phyloP scores from a whole-genome alignment of 2,888 invertebrate species.

The Chalcis sispes region DNA sequence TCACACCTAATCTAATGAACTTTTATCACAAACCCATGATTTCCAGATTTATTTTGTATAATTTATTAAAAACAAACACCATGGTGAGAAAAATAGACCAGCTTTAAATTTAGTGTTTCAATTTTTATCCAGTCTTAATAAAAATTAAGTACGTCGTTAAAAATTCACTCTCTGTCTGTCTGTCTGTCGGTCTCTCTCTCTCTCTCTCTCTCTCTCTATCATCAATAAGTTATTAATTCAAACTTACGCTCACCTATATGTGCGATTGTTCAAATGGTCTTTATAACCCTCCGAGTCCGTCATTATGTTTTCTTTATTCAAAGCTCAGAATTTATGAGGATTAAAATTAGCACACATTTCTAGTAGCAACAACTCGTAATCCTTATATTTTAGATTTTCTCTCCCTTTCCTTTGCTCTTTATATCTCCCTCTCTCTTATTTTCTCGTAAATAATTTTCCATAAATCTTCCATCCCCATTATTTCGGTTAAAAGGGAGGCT shows the following conservation, averaged over 20 bases:
- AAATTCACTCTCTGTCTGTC: no score
- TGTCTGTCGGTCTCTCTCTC: no score
- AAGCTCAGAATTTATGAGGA: not conserved
- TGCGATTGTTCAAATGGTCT: constrained; percentile 2
- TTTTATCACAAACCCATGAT: no score
- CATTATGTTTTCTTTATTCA: constrained; percentile 27
- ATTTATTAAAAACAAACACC: no score
- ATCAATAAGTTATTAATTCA: constrained; percentile 1
- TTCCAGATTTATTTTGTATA: no score
- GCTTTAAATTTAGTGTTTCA: no score
- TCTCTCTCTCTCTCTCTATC: not conserved
- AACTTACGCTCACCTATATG: not conserved
- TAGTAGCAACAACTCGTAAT: not conserved
- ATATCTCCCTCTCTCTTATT: not conserved
- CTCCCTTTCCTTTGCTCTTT: not conserved
- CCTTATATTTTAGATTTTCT: constrained; percentile 7
- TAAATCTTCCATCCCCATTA: constrained; percentile 46
- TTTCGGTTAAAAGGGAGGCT: constrained; percentile 31
- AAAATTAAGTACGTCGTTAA: not conserved
- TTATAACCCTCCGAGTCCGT: constrained; percentile 14
- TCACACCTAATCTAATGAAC: no score
- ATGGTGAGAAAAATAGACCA: no score
- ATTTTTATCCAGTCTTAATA: no score
- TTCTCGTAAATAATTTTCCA: constrained; percentile 37
- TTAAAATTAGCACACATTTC: constrained; percentile 1